Base-by-base conservation (phyloP, 2,888 invertebrate genomes). In the Drosophila fulvimacula region DNA sequence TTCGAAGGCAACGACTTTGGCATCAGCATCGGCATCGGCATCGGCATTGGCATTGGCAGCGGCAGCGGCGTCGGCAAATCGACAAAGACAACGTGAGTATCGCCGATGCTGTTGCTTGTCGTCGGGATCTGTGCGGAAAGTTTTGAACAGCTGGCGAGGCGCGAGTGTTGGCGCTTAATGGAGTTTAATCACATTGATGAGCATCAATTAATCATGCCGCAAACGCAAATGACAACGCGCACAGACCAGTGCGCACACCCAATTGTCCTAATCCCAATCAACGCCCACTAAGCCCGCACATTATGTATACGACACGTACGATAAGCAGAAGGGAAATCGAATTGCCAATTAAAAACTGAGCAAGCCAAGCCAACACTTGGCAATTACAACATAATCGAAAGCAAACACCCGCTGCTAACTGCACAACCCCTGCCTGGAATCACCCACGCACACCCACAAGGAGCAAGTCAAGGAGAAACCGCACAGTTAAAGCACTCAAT, bases 121-220 rank as follows among this genome's bases (percentile, higher is more conserved):
- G 65, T 15, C 7, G 74, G 78, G 73, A 78, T 76, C 78, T 73
- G 69, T 55, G 73, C 78, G 34, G 57, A 69, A 76, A 78, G 53
- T 76, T 76, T 76, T 55, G 65, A 76, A 56, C 68, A 66, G 76
- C 60, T 76, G 68, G 57, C 36, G 62, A 72, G 59, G 70, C 70
- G 84, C 88, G 75, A 83, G 80, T 88, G 82, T 77, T 88, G 82
- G 65, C 69, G 73, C 77, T 70, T 85, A 83, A 83, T 88, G 75
- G 88, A 77, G 77, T 85, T 82, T 82, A 85, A 88, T 85, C 85
- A 77, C 83, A 84, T 84, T 88, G 83, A 84, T 85, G 83, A 69
- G 85, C 88, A 88, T 84, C 83, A 84, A 84, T 84, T 84, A 84
- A 84, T 84, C 83, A 84, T 88, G 82, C 88, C 84, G 58, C 88